Base-by-base conservation (phyloP, 2,888 invertebrate genomes). In the Phasia obesa region DNA sequence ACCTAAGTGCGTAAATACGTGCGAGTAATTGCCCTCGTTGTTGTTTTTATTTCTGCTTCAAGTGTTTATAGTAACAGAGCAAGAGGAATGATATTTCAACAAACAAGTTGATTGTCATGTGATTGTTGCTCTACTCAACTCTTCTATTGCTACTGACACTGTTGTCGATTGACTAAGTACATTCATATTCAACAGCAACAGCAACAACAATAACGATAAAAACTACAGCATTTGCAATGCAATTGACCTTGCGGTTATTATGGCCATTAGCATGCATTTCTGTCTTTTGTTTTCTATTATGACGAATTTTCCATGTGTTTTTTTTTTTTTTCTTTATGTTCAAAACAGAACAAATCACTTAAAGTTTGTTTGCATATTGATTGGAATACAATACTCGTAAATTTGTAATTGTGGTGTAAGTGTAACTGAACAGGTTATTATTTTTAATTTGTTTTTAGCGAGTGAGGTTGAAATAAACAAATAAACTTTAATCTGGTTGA, bases 191-290 rank as follows among this genome's bases (percentile, higher is more conserved):
- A 73, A 49, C 47, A 67, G 6, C 17, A 44, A 59, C 19, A 57
- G 42, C 19, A 65, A 59, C n/a, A 59, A 62, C 35, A n/a, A n/a
- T n/a, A 74, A 42, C 7, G 35, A 35, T 11, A 35, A 35, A 6
- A 35, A 11, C 35, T 11, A 19, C 44, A 69, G 15, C 44, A 74
- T 17, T 57, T 27, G 42, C 69, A 64, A 57, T 59, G 70, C 70
- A 71, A 79, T 78, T 83, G 82, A 83, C 82, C 82, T 83, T 83
- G 82, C 59, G 78, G 65, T 67, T 53, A 65, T 70, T 69, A 77
- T 44, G 70, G 51, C 69, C 59, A 79, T 79, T 78, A 79, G 53
- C 65, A 55, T 79, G 64, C 19, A 17, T 13, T 23, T 70, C 47
- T 55, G 27, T 44, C 42, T 49, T 79, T 62, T 70, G 51, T 49